A percentile compares a stretch with the other conserved stretches of the same genome.
Evolutionary conservation across 2,888 invertebrate genomes (phyloP).

Genomic region (Empis stercorea): DNA sequence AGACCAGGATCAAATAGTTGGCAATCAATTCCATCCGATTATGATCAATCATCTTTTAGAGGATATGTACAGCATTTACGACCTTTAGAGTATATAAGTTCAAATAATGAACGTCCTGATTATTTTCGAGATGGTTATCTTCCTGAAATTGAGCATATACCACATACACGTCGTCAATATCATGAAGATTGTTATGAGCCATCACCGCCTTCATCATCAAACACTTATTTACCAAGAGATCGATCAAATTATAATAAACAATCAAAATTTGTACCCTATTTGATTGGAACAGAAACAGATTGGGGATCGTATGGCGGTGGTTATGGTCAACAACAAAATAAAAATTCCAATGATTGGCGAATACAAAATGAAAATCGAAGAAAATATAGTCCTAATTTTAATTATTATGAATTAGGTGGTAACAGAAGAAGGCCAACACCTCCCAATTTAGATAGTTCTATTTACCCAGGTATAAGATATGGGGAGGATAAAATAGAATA

Average conservation of each 20-base stretch:
- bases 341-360: constrained; percentile 41
- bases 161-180: constrained; percentile 16
- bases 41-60: constrained; percentile 29
- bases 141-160: constrained; percentile 25
- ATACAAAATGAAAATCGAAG: constrained; percentile 32
- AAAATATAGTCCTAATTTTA: constrained; percentile 31
- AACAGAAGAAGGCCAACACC: constrained; percentile 31
- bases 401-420: constrained; percentile 36
- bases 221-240: constrained; percentile 25
- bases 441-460: constrained; percentile 28
- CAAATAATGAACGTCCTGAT: constrained; percentile 20
- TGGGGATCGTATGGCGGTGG: constrained; percentile 50
- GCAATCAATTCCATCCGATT: constrained; percentile 26
- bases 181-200: constrained; percentile 9
- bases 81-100: constrained; percentile 16
- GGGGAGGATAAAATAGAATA: constrained; percentile 19
- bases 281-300: constrained; percentile 38
- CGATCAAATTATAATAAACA: constrained; percentile 23
- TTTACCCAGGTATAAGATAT: constrained; percentile 38
- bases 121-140: constrained; percentile 28
- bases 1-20: constrained; percentile 20
- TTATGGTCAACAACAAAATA: constrained; percentile 40
- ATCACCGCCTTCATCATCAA: constrained; percentile 14
- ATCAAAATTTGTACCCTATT: constrained; percentile 41
- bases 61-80: constrained; percentile 23